Base-by-base conservation (phyloP, 2,113 vertebrate species). In the Vireo altiloquus region DNA sequence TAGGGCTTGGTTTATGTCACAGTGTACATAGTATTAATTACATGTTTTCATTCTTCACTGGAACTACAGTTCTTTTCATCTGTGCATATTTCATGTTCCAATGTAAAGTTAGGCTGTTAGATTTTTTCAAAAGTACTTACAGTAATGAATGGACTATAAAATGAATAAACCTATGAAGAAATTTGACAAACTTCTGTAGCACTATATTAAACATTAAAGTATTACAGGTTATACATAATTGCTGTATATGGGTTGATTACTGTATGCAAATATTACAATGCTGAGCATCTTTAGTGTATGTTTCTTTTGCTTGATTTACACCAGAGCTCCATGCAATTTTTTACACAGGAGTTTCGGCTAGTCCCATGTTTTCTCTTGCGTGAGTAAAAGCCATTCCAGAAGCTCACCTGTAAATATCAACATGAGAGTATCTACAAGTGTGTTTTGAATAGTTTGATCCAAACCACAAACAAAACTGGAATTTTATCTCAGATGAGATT, bases 161-260 rank as follows among this genome's bases (percentile, higher is more conserved):
- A 60, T 0, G 0, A 40, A 46, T 6, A 5, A 50, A 12, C 1
- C 14, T 61, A 22, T 3, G 16, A 54, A 82, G 39, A 59, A 66
- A 54, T 82, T 6, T 47, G 16, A 23, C 15, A 49, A 53, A 70
- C 10, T 75, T 90, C 23, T 71, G 15, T 52, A 68, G n/a, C 30
- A 17, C 15, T 59, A 1, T 52, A 33, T 85, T 76, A 60, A 77
- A 33, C 7, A 13, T 47, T n/a, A 9, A 9, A 42, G 24, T 50
- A 24, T 47, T 79, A 9, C 3, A 79, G 24, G 2, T 65, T 42
- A 27, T 30, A 24, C 7, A 15, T 71, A 28, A 47, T 33, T 64
- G 33, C 65, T 44, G 10, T 68, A 3, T 61, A 14, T 61, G 57
- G 7, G 3, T 59, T 60, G 56, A 21, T 75, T 52, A 15, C n/a